Conservation (phyloP, 2,888 invertebrate species). For the Pterostichus niger region DNA sequence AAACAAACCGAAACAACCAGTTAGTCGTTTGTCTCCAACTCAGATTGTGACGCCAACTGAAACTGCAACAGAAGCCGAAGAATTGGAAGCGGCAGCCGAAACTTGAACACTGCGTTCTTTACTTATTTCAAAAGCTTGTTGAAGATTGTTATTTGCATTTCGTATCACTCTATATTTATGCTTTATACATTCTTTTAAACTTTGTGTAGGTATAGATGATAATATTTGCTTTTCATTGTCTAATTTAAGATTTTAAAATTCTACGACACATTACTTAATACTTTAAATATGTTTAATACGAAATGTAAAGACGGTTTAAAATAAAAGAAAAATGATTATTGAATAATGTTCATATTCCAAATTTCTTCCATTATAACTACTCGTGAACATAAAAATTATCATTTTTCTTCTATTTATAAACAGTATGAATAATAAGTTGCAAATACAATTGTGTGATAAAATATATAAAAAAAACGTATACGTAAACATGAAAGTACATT, state of each 20-base stretch:
- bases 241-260: conserved; percentile 18
- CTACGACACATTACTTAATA: neutral
- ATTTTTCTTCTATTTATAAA: conserved; percentile 18
- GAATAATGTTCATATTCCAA: neutral
- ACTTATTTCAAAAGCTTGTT: conserved; percentile 18
- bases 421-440: conserved; percentile 8
- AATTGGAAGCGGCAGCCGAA: conserved; percentile 69
- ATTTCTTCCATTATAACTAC: neutral
- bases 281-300: conserved; percentile 12
- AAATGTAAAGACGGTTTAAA: conserved; percentile 14
- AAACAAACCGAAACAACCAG: conserved; percentile 57
- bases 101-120: conserved; percentile 29
- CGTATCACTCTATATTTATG: conserved; percentile 13
- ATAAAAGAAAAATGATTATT: conserved; percentile 33
- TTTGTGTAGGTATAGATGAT: conserved; percentile 21
- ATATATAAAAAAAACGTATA: neutral
- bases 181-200: neutral
- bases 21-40: conserved; percentile 56
- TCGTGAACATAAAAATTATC: no score
- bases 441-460: conserved; percentile 31
- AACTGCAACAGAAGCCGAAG: conserved; percentile 75
- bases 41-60: conserved; percentile 72
- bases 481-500: conserved; percentile 22
- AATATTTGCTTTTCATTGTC: neutral
- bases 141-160: conserved; percentile 15